phyloP scores from a whole-genome alignment of 1,140 invertebrate species.

The Aphis gossypii region DNA sequence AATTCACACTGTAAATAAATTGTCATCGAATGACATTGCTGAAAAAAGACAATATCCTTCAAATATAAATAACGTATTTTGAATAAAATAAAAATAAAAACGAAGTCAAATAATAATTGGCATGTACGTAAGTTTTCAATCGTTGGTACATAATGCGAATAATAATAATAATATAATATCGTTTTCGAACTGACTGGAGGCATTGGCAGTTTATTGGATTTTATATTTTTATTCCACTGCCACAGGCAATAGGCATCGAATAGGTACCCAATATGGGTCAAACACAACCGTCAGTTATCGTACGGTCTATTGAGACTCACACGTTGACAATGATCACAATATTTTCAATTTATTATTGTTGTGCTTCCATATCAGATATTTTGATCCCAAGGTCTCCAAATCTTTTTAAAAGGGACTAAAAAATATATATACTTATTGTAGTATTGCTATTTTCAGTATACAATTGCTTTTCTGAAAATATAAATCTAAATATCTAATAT shows the following conservation, averaged over 20 bases:
- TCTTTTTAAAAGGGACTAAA: background rate
- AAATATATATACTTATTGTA: background rate
- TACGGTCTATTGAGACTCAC: background rate
- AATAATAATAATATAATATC: background rate
- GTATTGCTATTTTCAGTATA: background rate
- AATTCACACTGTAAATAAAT: too few species aligned
- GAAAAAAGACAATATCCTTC: too few species aligned
- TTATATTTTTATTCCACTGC: background rate
- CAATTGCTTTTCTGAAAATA: background rate
- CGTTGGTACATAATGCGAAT: background rate
- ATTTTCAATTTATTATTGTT: conserved; percentile 2
- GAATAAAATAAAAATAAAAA: background rate
- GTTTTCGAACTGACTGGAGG: background rate
- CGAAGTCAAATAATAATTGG: background rate
- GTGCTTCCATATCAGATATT: background rate
- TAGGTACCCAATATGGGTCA: background rate
- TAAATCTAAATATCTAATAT: background rate
- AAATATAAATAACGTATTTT: background rate
- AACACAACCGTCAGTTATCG: background rate
- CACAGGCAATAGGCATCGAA: background rate
- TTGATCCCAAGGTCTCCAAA: background rate
- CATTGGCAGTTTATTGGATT: background rate
- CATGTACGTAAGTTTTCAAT: background rate
- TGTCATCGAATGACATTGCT: too few species aligned
- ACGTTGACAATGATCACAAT: background rate